These are phyloP conservation scores for Empidonax traillii DNA, from an alignment of 2,113 vertebrate genomes.

Conservation along the genomic window DNA sequence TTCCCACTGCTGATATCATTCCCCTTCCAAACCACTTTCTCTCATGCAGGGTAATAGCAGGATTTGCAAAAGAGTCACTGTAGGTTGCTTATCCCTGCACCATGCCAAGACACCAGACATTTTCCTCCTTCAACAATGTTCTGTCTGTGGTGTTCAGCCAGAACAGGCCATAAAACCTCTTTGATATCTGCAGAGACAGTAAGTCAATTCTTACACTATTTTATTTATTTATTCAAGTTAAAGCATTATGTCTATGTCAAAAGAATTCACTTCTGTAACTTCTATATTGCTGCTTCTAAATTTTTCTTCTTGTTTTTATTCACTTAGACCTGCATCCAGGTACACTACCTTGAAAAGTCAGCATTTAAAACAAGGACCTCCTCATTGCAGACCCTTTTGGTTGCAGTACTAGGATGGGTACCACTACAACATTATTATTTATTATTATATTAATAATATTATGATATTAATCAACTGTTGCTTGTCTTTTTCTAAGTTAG, in stretches of 20 bases:
- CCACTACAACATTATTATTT: neutral
- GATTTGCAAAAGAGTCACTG: neutral
- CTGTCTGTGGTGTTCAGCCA: neutral
- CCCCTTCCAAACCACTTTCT: neutral
- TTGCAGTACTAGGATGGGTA: neutral
- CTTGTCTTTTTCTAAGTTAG: neutral
- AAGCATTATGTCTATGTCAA: neutral
- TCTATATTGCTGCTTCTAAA: neutral
- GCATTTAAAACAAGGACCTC: neutral
- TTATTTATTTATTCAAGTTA: slow-evolving; percentile 13
- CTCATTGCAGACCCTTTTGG: neutral
- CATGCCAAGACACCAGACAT: neutral
- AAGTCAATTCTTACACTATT: neutral
- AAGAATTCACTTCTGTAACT: neutral
- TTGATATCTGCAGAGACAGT: slow-evolving; percentile 25
- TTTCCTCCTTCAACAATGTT: slow-evolving; percentile 18
- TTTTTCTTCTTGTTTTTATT: neutral
- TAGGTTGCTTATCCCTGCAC: neutral
- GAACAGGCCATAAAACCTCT: slow-evolving; percentile 14
- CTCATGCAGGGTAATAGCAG: neutral
- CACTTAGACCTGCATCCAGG: neutral
- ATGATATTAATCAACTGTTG: neutral
- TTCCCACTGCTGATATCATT: neutral
- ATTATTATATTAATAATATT: neutral
- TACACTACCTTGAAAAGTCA: neutral